Base-by-base conservation (phyloP, 2,113 vertebrate genomes). In the Notarius quadriscutis region DNA sequence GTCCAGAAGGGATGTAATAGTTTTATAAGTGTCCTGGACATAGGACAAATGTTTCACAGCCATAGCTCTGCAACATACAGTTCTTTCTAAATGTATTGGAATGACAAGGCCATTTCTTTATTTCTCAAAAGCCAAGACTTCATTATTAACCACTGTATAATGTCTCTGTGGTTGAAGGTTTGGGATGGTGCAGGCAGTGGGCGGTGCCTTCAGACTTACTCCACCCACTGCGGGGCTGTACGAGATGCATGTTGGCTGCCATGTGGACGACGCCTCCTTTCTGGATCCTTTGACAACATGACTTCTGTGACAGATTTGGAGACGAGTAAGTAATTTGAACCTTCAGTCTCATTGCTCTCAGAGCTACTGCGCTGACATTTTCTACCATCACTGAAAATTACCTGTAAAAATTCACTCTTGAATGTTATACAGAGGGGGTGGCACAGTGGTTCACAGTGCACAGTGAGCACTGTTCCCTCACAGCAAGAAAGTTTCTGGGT, bases 171-270 rank as follows among this genome's bases (percentile, higher is more conserved):
- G 85, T 91, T 89, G 53, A 87, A 99, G 98, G 94, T 99, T 20
- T 99, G 98, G 98, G 95, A 99, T 34, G 98, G 95, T 60, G 96
- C 96, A 51, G 97, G 96, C 88, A 95, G 93, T 4, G 97, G 98
- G 14, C 92, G 92, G 87, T 97, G 97, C 94, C 93, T 98, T 53
- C 94, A 93, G 92, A 96, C 96, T 4, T 97, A 95, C 90, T 93
- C 89, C 86, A 92, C 94, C 88, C 98, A 99, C 86, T 92, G 90
- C 0, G 94, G 94, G 90, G 97, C 98, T 0, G 97, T 99, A 84
- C 95, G 97, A 78, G 96, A 97, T 5, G 97, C 96, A 60, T 95
- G 10, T 22, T 99, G 98, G 98, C 95, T 96, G 0, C 94, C 95
- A 25, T 98, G 97, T 60, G 98, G 98, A 89, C 95, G 88, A 84